phyloP scores from a whole-genome alignment of 2,888 invertebrate species.

The Idaea dimidiata region DNA sequence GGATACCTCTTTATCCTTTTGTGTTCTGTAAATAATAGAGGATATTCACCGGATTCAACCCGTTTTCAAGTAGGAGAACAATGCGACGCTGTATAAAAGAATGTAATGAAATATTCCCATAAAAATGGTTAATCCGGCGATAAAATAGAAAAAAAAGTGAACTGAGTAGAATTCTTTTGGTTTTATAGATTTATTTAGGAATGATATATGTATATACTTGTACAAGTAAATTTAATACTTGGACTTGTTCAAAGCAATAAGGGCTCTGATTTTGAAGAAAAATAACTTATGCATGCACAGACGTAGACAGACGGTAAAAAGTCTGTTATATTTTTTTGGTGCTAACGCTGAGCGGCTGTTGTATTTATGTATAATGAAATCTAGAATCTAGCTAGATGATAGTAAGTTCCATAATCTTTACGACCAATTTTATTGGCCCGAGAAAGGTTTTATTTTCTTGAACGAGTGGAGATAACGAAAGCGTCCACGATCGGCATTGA shows the following conservation, averaged over 20 bases:
- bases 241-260: too few species aligned
- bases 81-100: neutral
- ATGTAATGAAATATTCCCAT: neutral
- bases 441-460: too few species aligned
- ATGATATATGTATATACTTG: neutral
- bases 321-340: neutral
- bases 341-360: too few species aligned
- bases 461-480: too few species aligned
- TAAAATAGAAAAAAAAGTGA: neutral
- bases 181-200: neutral
- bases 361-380: too few species aligned
- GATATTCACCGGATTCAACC: neutral
- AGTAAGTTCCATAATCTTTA: too few species aligned
- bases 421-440: too few species aligned
- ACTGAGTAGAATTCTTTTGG: neutral
- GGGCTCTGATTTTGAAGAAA: neutral
- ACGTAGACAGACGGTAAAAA: neutral
- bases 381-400: too few species aligned
- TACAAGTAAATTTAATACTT: neutral
- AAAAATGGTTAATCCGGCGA: neutral
- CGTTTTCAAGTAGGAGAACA: neutral
- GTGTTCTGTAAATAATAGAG: slow-evolving; percentile 25
- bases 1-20: slow-evolving; percentile 26
- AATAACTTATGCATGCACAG: neutral
- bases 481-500: too few species aligned